A percentile compares a stretch with the other conserved stretches of the same genome.
These are phyloP conservation scores for Rhegmatorhina hoffmannsi DNA, from an alignment of 2,113 vertebrate genomes.

Conservation along the genomic window DNA sequence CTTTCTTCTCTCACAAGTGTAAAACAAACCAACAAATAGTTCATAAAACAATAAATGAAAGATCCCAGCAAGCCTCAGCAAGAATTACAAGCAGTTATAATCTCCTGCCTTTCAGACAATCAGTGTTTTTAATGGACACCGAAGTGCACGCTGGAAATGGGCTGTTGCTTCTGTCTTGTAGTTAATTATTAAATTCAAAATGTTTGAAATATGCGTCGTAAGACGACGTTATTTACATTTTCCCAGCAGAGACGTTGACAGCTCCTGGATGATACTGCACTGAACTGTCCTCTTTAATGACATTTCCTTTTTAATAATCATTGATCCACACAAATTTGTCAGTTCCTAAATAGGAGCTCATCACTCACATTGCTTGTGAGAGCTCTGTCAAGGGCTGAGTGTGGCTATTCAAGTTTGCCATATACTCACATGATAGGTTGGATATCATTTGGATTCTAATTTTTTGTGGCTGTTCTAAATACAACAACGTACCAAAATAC, in stretches of 20 bases:
- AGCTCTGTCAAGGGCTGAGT: neutral
- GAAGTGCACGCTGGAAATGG: neutral
- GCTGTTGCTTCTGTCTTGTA: constrained; percentile 2
- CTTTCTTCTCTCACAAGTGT: neutral
- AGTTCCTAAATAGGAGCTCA: neutral
- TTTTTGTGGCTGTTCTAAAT: constrained; percentile 19
- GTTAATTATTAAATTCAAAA: constrained; percentile 25
- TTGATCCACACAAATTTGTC: constrained; percentile 29
- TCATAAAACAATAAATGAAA: neutral
- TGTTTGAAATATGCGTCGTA: constrained; percentile 2
- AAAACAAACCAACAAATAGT: neutral
- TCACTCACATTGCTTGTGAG: neutral
- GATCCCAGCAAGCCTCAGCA: neutral
- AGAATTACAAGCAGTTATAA: neutral
- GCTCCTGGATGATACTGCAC: neutral
- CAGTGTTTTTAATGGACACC: neutral
- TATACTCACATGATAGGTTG: neutral
- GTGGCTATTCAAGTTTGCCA: neutral
- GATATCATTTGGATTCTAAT: neutral
- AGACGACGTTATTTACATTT: constrained; percentile 33
- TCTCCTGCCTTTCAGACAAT: neutral
- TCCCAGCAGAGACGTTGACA: neutral
- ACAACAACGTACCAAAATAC: neutral
- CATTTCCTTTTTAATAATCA: constrained; percentile 50
- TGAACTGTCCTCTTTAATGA: neutral